These are phyloP conservation scores for Gorsachius magnificus DNA, from an alignment of 2,797 vertebrate genomes.

Conservation along the genomic window DNA sequence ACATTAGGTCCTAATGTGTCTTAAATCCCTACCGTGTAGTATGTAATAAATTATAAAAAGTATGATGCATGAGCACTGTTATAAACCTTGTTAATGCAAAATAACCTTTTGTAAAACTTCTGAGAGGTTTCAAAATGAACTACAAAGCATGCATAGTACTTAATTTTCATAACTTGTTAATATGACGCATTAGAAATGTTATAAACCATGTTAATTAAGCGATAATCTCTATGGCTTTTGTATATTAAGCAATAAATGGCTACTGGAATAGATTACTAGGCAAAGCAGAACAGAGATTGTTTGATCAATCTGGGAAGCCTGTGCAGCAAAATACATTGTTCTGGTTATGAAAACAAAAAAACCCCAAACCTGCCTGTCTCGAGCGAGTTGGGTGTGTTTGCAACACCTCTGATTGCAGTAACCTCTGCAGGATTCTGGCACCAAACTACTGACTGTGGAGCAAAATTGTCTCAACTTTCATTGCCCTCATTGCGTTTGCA, in stretches of 20 bases:
- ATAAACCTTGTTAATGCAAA: constrained; percentile 67
- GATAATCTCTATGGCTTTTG: constrained; percentile 73
- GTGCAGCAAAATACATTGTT: background rate
- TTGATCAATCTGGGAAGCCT: constrained; percentile 58
- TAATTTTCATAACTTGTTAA: constrained; percentile 80
- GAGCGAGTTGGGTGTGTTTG: background rate
- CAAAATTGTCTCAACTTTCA: background rate
- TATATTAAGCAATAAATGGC: constrained; percentile 70
- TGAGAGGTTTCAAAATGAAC: constrained; percentile 68
- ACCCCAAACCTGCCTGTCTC: background rate
- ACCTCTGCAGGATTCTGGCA: background rate
- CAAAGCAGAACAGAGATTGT: constrained; percentile 63
- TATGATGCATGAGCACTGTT: constrained; percentile 36
- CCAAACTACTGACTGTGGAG: background rate
- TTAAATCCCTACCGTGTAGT: constrained; percentile 41
- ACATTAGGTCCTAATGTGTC: constrained; percentile 50
- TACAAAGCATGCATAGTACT: constrained; percentile 63
- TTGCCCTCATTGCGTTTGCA: background rate
- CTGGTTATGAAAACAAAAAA: background rate
- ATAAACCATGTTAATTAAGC: constrained; percentile 79
- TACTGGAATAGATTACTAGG: constrained; percentile 71
- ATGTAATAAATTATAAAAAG: constrained; percentile 53
- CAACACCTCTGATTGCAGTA: background rate
- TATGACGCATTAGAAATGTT: constrained; percentile 70
- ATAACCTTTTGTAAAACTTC: constrained; percentile 70